Conservation (phyloP, 2,797 vertebrate genomes). For the Tadarida brasiliensis region DNA sequence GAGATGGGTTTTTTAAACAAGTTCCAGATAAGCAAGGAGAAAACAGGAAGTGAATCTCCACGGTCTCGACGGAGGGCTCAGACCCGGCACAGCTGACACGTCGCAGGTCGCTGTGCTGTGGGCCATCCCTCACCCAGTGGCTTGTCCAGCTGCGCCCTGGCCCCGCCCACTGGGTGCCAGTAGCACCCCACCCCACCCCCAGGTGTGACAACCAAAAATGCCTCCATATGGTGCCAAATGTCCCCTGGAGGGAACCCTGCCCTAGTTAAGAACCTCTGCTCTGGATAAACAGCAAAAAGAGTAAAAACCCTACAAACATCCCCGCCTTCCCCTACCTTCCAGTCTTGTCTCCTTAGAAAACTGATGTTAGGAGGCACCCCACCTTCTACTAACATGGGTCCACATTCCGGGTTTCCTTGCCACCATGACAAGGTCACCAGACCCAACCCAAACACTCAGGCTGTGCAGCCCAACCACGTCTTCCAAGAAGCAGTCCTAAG, state of each 20-base stretch:
- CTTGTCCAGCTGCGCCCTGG: neutral
- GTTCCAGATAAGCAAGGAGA: neutral
- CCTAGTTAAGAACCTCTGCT: neutral
- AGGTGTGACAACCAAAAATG: neutral
- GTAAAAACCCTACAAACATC: neutral
- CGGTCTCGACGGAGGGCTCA: neutral
- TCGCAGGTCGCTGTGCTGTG: neutral
- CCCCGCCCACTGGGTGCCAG: neutral
- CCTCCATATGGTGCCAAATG: neutral
- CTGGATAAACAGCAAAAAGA: neutral
- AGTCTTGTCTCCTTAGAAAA: neutral
- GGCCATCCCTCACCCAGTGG: no score
- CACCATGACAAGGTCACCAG: neutral
- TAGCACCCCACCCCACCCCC: neutral
- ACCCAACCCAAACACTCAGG: neutral
- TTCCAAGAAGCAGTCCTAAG: neutral
- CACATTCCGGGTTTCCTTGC: neutral
- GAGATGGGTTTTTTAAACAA: neutral
- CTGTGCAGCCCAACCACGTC: neutral
- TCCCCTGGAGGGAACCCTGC: neutral
- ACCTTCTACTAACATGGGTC: accelerated
- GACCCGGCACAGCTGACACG: accelerated
- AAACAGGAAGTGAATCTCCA: neutral
- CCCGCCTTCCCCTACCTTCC: neutral
- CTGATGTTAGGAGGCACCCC: neutral